Evolutionary conservation across 2,113 vertebrate genomes (phyloP).

Genomic region (Gulo gulo): DNA sequence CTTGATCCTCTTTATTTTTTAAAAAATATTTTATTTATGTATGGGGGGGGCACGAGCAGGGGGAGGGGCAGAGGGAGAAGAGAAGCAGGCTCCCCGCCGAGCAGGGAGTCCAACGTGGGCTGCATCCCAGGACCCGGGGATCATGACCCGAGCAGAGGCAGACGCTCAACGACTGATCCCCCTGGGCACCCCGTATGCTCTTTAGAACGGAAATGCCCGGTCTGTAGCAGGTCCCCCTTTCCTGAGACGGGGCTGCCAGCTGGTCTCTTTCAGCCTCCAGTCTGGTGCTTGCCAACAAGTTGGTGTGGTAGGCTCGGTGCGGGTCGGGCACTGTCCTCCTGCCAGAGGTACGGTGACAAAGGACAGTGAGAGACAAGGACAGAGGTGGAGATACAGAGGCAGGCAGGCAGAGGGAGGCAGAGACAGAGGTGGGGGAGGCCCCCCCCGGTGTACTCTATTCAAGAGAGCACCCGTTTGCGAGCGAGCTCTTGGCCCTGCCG

Average conservation of each 20-base stretch:
- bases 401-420: not conserved
- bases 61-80: too few relatives aligned
- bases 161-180: too few relatives aligned
- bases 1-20: not conserved
- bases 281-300: not conserved
- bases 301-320: too few relatives aligned
- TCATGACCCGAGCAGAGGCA: too few relatives aligned
- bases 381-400: not conserved
- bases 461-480: not conserved
- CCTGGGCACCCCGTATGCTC: not conserved
- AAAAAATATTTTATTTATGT: too few relatives aligned
- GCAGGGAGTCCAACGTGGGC: too few relatives aligned
- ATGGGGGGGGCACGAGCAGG: too few relatives aligned
- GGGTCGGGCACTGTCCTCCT: too few relatives aligned
- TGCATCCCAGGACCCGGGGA: too few relatives aligned
- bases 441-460: not conserved
- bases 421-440: not conserved
- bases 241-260: not conserved
- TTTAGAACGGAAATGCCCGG: not conserved
- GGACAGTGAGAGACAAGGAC: not conserved
- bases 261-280: not conserved
- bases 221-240: not conserved
- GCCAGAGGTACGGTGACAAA: not conserved
- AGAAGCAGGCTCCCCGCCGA: too few relatives aligned
- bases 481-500: not conserved